Base-by-base conservation (phyloP, 2,888 invertebrate species). In the Eupithecia abbreviata region DNA sequence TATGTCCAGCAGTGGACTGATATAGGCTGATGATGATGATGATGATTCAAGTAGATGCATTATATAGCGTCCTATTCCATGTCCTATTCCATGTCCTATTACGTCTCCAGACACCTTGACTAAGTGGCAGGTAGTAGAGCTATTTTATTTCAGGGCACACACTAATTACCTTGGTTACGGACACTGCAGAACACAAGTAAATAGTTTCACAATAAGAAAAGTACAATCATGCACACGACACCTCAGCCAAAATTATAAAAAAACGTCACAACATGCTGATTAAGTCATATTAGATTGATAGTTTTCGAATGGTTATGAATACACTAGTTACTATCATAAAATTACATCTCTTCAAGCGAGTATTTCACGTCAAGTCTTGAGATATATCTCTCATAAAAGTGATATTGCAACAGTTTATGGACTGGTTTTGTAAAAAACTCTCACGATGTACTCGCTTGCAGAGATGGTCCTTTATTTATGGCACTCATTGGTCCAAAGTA, bases 191-290 rank as follows among this genome's bases (percentile, higher is more conserved):
- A 58, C 18, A 58, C 58, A 65, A 65, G 41, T 65, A 65, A 65
- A 65, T 13, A 42, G 10, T 41, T 7, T 66, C 41, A 66, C 15
- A 55, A 42, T 18, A 9, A 51, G 41, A 49, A 42, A 66, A 66
- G 7, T 15, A 75, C 75, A 75, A 71, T 30, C 79, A 79, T 79
- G 79, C 79, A 69, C 71, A 73, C 58, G 75, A 78, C 78, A 77
- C 71, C 75, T 75, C 77, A 78, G 78, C 78, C 78, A 78, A 78
- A 75, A 75, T 75, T 68, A 75, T 73, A 43, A 78, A 73, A 75
- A 75, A 73, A 78, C 75, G 18, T 67, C 71, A 77, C 78, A 62
- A 73, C 78, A 78, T 78, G 78, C 78, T 69, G 18, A 45, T 66
- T 43, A 66, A 42, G 41, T 66, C 66, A 66, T 15, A 66, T 30